Conservation (phyloP, 2,113 vertebrate genomes). For the Kryptolebias marmoratus region DNA sequence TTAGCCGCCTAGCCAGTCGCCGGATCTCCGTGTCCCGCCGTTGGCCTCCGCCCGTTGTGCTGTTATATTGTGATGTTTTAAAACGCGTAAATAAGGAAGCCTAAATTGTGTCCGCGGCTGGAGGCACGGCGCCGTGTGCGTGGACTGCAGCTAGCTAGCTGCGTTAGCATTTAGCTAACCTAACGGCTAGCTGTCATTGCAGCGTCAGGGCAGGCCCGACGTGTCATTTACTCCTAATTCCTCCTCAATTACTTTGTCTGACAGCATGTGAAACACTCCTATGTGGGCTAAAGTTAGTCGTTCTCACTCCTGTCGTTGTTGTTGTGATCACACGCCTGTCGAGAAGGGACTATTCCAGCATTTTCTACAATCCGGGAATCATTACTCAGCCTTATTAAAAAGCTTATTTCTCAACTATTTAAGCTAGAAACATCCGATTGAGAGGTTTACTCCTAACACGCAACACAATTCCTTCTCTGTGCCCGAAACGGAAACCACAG, state of each 20-base stretch:
- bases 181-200: constrained; percentile 65
- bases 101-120: too few species aligned
- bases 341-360: constrained; percentile 37
- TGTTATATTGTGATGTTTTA: neutral
- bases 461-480: constrained; percentile 45
- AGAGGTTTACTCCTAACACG: constrained; percentile 22
- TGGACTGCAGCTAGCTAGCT: constrained; percentile 11
- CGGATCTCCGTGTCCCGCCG: neutral
- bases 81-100: neutral
- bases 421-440: constrained; percentile 13
- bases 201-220: constrained; percentile 63
- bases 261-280: neutral
- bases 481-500: constrained; percentile 17
- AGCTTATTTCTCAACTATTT: constrained; percentile 34
- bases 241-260: neutral
- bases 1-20: neutral
- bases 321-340: neutral
- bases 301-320: neutral
- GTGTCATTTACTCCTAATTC: constrained; percentile 21
- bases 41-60: neutral
- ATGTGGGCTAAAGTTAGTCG: neutral
- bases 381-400: constrained; percentile 31
- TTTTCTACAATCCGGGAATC: constrained; percentile 37
- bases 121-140: neutral
- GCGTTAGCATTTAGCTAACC: constrained; percentile 42